Conservation (phyloP, 2,113 vertebrate species). For the Rhinolophus sinicus region DNA sequence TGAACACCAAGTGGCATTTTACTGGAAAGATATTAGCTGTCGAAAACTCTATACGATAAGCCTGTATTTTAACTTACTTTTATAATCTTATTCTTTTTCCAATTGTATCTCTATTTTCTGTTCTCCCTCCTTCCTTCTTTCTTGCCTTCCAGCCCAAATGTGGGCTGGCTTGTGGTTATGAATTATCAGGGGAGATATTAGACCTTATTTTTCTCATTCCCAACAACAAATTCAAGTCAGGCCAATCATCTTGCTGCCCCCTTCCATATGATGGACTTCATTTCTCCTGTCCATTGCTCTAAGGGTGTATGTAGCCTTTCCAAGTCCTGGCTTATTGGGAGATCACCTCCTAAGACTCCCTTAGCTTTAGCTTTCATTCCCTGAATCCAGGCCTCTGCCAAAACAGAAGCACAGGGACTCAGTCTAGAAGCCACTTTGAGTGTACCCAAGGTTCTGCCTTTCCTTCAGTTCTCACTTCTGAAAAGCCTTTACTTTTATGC, state of each 20-base stretch:
- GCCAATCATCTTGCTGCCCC: not conserved
- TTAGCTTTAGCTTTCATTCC: not conserved
- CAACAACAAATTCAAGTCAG: not conserved
- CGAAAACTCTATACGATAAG: not conserved
- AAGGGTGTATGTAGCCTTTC: not conserved
- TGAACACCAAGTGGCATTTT: conserved; percentile 21
- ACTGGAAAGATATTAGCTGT: not conserved
- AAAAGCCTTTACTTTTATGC: not conserved
- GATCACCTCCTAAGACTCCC: not conserved
- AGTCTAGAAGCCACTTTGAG: not conserved
- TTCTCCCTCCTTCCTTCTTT: not conserved
- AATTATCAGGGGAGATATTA: not conserved
- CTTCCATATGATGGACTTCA: not conserved
- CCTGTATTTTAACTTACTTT: conserved; percentile 34
- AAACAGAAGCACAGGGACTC: not conserved
- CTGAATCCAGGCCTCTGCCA: not conserved
- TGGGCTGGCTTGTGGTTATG: not conserved
- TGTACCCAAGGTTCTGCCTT: not conserved
- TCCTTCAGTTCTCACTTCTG: not conserved
- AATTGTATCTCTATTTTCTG: not conserved
- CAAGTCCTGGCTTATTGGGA: not conserved
- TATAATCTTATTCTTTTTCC: not conserved
- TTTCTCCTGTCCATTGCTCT: not conserved
- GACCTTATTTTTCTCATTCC: not conserved
- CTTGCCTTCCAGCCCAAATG: not conserved